Evolutionary conservation across 2,888 invertebrate genomes (phyloP).

Genomic region (Dusona sp.): DNA sequence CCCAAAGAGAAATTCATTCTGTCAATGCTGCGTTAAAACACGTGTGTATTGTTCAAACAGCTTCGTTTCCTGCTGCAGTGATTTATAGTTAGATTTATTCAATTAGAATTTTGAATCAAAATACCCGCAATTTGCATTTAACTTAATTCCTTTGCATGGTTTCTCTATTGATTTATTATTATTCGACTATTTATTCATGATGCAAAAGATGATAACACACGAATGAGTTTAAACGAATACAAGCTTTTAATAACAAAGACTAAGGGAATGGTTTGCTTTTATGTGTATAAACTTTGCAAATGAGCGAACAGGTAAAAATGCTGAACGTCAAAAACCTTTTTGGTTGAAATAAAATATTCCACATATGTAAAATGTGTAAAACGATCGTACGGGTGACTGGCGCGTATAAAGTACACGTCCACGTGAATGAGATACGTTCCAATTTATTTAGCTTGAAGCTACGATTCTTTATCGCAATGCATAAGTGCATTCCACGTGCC

Average conservation of each 20-base stretch:
- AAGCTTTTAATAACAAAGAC: not conserved
- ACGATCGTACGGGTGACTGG: conserved; percentile 22
- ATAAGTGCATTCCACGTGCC: conserved; percentile 76
- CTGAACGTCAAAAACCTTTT: not conserved
- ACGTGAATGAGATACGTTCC: conserved; percentile 60
- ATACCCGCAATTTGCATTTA: not conserved
- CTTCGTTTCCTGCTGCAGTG: conserved; percentile 75
- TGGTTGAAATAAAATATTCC: not conserved
- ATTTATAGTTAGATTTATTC: conserved; percentile 67
- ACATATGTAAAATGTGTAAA: not conserved
- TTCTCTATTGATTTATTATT: not conserved
- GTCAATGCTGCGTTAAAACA: conserved; percentile 41
- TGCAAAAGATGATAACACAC: not conserved
- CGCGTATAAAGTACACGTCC: conserved; percentile 28
- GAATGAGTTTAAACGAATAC: not conserved
- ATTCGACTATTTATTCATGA: not conserved
- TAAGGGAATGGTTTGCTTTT: not conserved
- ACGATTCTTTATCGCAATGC: conserved; percentile 69
- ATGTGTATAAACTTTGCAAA: not conserved
- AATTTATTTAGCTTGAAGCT: conserved; percentile 64
- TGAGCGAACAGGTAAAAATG: not conserved
- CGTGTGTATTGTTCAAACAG: conserved; percentile 74
- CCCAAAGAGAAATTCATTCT: conserved; percentile 5
- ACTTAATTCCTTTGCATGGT: not conserved
- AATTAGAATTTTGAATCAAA: not conserved